Base-by-base conservation (phyloP, 2,797 vertebrate genomes). In the Enteromius fasciolatus region DNA sequence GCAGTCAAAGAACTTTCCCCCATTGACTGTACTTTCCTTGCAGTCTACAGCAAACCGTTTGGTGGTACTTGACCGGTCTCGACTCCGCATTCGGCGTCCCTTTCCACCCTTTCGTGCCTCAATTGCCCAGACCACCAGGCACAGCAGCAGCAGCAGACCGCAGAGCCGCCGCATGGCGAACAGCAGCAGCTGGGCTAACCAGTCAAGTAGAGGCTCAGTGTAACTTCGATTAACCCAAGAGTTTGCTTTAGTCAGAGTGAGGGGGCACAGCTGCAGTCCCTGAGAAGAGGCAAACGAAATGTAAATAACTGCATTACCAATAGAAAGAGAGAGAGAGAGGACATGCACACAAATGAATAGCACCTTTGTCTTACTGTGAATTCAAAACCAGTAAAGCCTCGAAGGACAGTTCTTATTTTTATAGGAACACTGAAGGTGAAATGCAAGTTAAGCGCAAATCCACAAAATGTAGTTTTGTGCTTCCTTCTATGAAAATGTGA, bases 1-100 rank as follows among this genome's bases (percentile, higher is more conserved):
- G 84, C 98, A 99, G 88, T 98, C 97, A 88, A 99, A 91, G 88
- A 96, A 97, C 89, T 97, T 99, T 88, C 98, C 96, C 5, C 97
- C 94, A 3, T 94, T 93, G 57, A 97, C 96, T 1, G 81, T 90
- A 88, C 97, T 98, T 82, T 95, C 94, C 68, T 96, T 96, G 81
- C 98, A 99, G 9, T 95, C 91, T 23, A 80, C 91, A 50, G 92
- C 91, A 2, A 95, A 96, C 11, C 96, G 96, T 69, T 95, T 97
- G 81, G 92, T 91, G 0, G 94, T 93, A 48, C 89, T 89, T 0
- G 86, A 85, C 84, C 91, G 90, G 54, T 87, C 89, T 70, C 92
- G 86, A 14, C 92, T 92, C 17, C 90, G 91, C 52, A 86, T 86
- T 1, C 83, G 90, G 67, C 89, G 9, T 28, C 90, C 77, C 88